A percentile compares a stretch with the other conserved stretches of the same genome.
Evolutionary conservation across 2,797 vertebrate genomes (phyloP).

Genomic region (Capromys pilorides): DNA sequence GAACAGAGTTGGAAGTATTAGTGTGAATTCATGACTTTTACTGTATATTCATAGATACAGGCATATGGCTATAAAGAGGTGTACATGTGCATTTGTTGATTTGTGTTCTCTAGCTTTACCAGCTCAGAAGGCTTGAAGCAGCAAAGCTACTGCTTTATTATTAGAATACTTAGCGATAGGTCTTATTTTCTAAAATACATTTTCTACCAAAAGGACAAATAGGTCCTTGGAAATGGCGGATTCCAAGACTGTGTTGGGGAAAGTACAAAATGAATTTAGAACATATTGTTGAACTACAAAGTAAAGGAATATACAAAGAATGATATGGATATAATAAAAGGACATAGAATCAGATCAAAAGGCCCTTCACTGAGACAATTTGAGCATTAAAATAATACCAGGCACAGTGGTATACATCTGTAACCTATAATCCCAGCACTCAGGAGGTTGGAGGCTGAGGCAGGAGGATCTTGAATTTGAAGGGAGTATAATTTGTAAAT

Average conservation of each 20-base stretch:
- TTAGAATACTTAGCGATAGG: not conserved
- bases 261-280: conserved; percentile 1
- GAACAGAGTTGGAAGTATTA: conserved; percentile 23
- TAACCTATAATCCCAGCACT: not conserved
- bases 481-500: not conserved
- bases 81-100: not conserved
- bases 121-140: not conserved
- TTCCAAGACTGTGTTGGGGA: not conserved
- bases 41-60: not conserved
- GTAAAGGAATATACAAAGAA: conserved; percentile 44
- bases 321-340: not conserved
- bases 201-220: not conserved
- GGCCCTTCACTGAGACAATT: not conserved
- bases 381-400: not conserved
- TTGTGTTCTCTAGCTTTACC: not conserved
- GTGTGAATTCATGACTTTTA: conserved; percentile 24
- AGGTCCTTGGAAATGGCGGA: not conserved
- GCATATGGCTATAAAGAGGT: not conserved
- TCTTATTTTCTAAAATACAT: conserved; percentile 32
- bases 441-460: not conserved
- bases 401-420: not conserved
- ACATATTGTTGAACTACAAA: not conserved
- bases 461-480: not conserved
- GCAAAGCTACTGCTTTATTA: not conserved
- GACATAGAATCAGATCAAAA: not conserved